A percentile compares a stretch with the other conserved stretches of the same genome.
Evolutionary conservation across 2,888 invertebrate genomes (phyloP).

Genomic region (Euproctis similis): DNA sequence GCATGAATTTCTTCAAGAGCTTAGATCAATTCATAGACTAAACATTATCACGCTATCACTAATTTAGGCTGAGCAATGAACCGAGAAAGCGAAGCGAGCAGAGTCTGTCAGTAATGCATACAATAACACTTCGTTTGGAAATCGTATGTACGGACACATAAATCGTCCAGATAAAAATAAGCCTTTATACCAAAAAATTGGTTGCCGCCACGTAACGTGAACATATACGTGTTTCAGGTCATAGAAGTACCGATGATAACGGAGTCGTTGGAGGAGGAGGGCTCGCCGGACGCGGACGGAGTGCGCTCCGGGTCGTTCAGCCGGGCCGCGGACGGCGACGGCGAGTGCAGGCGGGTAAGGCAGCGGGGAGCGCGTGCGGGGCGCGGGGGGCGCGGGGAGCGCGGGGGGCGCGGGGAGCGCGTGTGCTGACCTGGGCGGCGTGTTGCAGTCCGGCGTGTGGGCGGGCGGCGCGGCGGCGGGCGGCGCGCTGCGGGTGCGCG

Average conservation of each 20-base stretch:
- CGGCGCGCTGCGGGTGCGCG: slow-evolving; percentile 47
- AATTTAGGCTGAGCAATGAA: no score
- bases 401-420: slow-evolving; percentile 58
- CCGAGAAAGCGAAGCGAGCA: no score
- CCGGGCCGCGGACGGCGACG: slow-evolving; percentile 40
- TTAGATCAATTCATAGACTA: no score
- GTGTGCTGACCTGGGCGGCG: slow-evolving; percentile 92
- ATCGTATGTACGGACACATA: no score
- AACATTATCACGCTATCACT: no score
- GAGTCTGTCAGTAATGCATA: no score
- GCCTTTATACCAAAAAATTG: no score
- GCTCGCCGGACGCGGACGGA: slow-evolving; percentile 88
- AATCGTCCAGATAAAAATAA: no score
- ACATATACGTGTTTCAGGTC: slow-evolving; percentile 79
- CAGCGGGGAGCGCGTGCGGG: slow-evolving; percentile 21
- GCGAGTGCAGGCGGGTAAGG: slow-evolving; percentile 44
- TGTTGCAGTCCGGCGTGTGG: slow-evolving; percentile 37
- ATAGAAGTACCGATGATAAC: slow-evolving; percentile 90
- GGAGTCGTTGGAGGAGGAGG: slow-evolving; percentile 83
- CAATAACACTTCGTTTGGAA: no score
- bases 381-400: slow-evolving; percentile 53
- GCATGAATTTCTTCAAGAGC: no score
- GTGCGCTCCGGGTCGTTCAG: slow-evolving; percentile 55
- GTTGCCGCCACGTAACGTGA: no score
- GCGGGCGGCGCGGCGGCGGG: slow-evolving; percentile 22